Base-by-base conservation (phyloP, 2,113 vertebrate genomes). In the Motacilla tschutschensis region DNA sequence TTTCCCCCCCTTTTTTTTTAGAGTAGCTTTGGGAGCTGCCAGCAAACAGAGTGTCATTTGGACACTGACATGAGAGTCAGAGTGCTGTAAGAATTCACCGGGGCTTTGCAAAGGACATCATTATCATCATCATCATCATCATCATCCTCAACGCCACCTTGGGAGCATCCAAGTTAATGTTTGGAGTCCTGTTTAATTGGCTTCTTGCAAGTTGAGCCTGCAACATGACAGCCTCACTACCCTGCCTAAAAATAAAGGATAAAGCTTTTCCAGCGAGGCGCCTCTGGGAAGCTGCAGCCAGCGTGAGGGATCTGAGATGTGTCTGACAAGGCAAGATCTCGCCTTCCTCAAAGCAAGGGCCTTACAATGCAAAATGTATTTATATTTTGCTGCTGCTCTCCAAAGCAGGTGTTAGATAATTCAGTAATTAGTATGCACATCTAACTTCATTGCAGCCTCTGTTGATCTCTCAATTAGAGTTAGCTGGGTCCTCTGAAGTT, bases 401-500 rank as follows among this genome's bases (percentile, higher is more conserved):
- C 63, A 73, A 94, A 96, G 95, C 97, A 97, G 96, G 96, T 97
- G 97, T 88, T 93, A 85, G 95, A 94, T 96, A 97, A 97, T 97
- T 94, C 93, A 67, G 95, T 96, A 95, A 97, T 97, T 97, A 97
- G 96, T 90, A 97, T 97, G 97, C 97, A 94, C 85, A 93, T 94
- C 94, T 93, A 96, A 96, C 96, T 95, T 83, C 91, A 66, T 71
- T 18, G 85, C 91, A 95, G 97, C 95, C 96, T 95, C 93, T 93
- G 95, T 89, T 97, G 97, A 97, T 97, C 96, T 97, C 96, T 98
- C 97, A 96, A 97, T 97, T 97, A 96, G 35, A 93, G 95, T 96
- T 96, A 96, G 95, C 95, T 79, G 83, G 95, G 95, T 93, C 96
- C 96, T 97, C 95, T 95, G 96, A 97, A 97, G 96, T 97, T 96